Evolutionary conservation across 1,140 invertebrate genomes (phyloP).

Genomic region (Panagrolaimus sp.): DNA sequence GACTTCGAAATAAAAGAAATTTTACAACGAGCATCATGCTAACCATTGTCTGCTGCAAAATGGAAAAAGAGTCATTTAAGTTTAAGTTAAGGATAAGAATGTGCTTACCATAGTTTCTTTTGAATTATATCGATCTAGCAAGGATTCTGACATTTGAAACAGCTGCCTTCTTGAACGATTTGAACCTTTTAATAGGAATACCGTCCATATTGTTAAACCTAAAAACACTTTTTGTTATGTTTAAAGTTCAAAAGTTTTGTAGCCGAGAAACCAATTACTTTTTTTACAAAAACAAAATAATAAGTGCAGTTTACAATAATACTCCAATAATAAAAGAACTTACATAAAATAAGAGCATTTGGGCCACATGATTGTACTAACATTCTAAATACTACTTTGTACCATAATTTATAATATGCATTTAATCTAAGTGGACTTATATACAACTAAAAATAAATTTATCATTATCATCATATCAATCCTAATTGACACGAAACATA

Average conservation of each 20-base stretch:
- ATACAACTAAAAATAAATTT: constrained; percentile 21
- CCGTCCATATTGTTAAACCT: constrained; percentile 34
- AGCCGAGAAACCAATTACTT: no score
- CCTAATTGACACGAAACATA: constrained; percentile 2
- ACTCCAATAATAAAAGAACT: constrained; percentile 15
- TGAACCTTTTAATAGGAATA: constrained; percentile 38
- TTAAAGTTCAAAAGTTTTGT: no score
- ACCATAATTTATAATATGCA: constrained; percentile 34
- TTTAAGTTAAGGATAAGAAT: no score
- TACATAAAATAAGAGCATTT: constrained; percentile 41
- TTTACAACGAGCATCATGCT: constrained; percentile 46
- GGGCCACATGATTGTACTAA: constrained; percentile 42
- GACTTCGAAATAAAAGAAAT: constrained; percentile 42
- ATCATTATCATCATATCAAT: background rate
- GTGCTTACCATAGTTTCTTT: constrained; percentile 45
- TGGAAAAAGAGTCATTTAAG: no score
- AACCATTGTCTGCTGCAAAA: constrained; percentile 47
- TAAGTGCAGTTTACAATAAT: background rate
- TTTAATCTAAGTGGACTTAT: constrained; percentile 35
- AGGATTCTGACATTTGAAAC: constrained; percentile 46
- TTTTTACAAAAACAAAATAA: no score
- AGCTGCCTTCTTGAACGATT: constrained; percentile 40
- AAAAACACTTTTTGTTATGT: no score
- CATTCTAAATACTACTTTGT: constrained; percentile 44
- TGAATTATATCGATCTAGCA: constrained; percentile 45